Conservation (phyloP, 2,888 invertebrate genomes). For the Megamerina dolium region DNA sequence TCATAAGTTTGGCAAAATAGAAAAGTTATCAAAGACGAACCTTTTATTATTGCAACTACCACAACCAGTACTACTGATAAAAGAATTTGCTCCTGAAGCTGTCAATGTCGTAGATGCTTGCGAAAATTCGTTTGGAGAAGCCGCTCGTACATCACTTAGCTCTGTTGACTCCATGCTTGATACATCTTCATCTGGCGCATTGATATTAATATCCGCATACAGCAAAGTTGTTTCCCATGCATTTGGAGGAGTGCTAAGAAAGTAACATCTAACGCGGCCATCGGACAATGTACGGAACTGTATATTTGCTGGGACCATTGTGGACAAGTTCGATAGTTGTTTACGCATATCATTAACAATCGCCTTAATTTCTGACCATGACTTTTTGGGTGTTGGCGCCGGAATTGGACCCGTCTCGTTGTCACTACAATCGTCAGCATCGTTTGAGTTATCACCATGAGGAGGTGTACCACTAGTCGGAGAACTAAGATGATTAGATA, state of each 20-base stretch:
- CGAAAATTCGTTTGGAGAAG: constrained; percentile 17
- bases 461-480: constrained; percentile 43
- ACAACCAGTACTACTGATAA: not conserved
- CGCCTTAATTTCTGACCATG: constrained; percentile 75
- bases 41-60: constrained; percentile 10
- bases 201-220: constrained; percentile 74
- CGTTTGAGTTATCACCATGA: constrained; percentile 26
- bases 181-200: constrained; percentile 32
- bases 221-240: constrained; percentile 86
- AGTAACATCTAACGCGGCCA: constrained; percentile 80
- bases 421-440: constrained; percentile 34
- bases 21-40: not conserved
- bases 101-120: constrained; percentile 21
- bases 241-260: constrained; percentile 79
- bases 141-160: constrained; percentile 11
- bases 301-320: constrained; percentile 76
- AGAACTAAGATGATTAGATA: constrained; percentile 42
- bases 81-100: constrained; percentile 17
- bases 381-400: constrained; percentile 47
- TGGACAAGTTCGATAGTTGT: constrained; percentile 69
- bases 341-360: constrained; percentile 76
- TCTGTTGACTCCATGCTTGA: constrained; percentile 4
- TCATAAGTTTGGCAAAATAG: constrained; percentile 6
- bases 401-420: constrained; percentile 37
- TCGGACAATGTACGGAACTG: constrained; percentile 72